Percentiles rank a stretch among this genome's conserved stretches.
Conservation (phyloP, 2,888 invertebrate species). For the Acanthococcus lagerstroemiae region DNA sequence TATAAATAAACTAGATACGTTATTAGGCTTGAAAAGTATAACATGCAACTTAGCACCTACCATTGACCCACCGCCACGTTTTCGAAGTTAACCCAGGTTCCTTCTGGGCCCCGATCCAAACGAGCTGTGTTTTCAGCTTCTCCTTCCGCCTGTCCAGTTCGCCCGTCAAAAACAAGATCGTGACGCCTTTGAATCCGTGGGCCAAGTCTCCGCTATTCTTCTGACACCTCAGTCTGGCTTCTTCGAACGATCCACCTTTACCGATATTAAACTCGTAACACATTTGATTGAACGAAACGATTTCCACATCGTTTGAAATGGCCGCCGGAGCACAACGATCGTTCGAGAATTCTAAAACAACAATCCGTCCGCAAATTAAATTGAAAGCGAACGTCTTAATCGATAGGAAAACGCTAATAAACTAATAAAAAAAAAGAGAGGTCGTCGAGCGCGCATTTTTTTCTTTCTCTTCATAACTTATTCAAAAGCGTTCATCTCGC, state of each 20-base stretch:
- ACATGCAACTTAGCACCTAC: too few species aligned
- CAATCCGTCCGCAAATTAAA: too few species aligned
- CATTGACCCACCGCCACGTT: constrained; percentile 84
- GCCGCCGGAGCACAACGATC: constrained; percentile 68
- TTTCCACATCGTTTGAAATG: constrained; percentile 65
- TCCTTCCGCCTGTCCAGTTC: constrained; percentile 71
- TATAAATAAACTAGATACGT: too few species aligned
- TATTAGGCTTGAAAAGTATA: too few species aligned
- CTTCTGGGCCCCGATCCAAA: constrained; percentile 85
- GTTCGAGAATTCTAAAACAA: constrained; percentile 68
- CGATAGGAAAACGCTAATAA: too few species aligned
- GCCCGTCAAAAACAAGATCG: constrained; percentile 58
- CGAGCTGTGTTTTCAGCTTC: constrained; percentile 69
- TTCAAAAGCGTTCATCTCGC: too few species aligned
- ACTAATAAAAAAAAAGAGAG: too few species aligned
- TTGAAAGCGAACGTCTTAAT: too few species aligned
- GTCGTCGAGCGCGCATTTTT: too few species aligned
- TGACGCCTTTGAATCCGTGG: constrained; percentile 53
- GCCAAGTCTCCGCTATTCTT: constrained; percentile 59
- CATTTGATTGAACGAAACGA: constrained; percentile 72
- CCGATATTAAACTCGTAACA: constrained; percentile 82
- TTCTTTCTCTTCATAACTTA: too few species aligned
- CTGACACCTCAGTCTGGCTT: constrained; percentile 66
- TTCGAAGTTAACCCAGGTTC: constrained; percentile 72
- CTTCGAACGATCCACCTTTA: constrained; percentile 71